Conservation (phyloP, 2,797 vertebrate species). For the Spondyliosoma cantharus region DNA sequence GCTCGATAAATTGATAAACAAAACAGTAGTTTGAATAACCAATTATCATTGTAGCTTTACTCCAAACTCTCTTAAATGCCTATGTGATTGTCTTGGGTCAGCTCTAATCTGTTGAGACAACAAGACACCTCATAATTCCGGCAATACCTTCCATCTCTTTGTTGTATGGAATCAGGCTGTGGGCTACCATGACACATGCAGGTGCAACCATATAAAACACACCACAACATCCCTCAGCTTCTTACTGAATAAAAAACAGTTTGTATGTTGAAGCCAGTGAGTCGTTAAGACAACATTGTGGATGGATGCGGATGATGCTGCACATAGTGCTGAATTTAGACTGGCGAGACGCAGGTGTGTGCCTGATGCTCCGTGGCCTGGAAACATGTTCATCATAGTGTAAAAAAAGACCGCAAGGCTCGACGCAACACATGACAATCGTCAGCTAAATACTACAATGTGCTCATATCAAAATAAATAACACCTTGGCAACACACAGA, state of each 20-base stretch:
- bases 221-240: background rate
- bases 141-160: constrained; percentile 5
- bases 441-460: constrained; percentile 18
- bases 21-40: too few species aligned
- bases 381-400: constrained; percentile 37
- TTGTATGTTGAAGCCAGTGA: background rate
- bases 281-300: background rate
- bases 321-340: constrained; percentile 2
- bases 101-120: background rate
- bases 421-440: background rate
- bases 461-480: constrained; percentile 9
- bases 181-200: constrained; percentile 1
- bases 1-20: too few species aligned
- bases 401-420: constrained; percentile 16
- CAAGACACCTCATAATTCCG: background rate
- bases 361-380: constrained; percentile 65
- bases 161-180: constrained; percentile 12
- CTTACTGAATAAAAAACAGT: background rate
- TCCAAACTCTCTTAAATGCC: background rate
- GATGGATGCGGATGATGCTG: constrained; percentile 1
- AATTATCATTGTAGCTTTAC: background rate
- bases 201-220: constrained; percentile 13
- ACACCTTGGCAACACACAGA: constrained; percentile 19
- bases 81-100: background rate
- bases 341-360: constrained; percentile 52